Evolutionary conservation across 2,113 vertebrate species (phyloP).

Genomic region (Terrapene triunguis): DNA sequence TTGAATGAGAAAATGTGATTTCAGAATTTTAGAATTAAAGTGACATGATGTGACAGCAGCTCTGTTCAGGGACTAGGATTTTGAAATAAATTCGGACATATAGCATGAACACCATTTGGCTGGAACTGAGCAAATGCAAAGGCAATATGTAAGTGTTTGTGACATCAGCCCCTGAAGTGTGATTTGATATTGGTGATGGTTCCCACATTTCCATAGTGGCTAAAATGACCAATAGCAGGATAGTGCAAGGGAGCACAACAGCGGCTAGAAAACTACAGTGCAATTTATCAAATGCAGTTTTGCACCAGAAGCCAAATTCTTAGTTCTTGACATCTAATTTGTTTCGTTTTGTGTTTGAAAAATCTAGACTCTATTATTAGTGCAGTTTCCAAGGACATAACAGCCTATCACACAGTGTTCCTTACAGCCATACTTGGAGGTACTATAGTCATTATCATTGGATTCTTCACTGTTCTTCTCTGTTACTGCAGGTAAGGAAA

Average conservation of each 20-base stretch:
- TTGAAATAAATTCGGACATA: background rate
- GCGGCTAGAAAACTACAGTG: background rate
- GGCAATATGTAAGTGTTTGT: background rate
- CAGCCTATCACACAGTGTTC: conserved; percentile 91
- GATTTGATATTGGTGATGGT: background rate
- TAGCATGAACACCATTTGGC: background rate
- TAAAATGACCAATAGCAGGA: background rate
- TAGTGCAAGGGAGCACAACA: background rate
- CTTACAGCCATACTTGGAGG: conserved; percentile 91
- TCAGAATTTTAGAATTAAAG: background rate
- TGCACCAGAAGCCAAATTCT: background rate
- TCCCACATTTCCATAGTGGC: background rate
- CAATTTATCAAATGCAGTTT: background rate
- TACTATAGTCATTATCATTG: conserved; percentile 88
- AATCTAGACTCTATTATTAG: conserved; percentile 83
- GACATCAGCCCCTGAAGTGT: background rate
- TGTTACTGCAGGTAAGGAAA: conserved; percentile 93
- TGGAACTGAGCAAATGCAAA: background rate
- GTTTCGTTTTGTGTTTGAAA: conserved; percentile 45
- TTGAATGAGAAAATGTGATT: background rate
- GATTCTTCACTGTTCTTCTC: conserved; percentile 89
- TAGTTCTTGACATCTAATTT: background rate
- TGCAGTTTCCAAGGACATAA: conserved; percentile 85
- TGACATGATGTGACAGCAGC: background rate
- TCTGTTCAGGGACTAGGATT: background rate